phyloP scores from a whole-genome alignment of 2,113 vertebrate genomes.

The Galeopterus variegatus region DNA sequence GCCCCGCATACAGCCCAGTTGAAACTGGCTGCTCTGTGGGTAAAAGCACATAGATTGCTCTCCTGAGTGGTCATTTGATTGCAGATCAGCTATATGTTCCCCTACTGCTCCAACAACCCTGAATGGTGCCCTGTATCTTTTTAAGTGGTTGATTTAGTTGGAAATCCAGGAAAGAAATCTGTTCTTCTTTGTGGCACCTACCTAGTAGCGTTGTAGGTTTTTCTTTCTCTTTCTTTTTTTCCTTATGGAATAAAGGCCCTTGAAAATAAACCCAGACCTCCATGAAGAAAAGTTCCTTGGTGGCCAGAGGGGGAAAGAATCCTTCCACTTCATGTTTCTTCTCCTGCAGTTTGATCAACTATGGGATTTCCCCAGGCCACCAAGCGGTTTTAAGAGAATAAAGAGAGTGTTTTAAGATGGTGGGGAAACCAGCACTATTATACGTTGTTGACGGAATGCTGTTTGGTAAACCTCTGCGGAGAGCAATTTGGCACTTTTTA shows the following conservation, averaged over 20 bases:
- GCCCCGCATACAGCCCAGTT: neutral
- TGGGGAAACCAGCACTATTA: neutral
- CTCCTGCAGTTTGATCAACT: neutral
- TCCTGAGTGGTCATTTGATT: slow-evolving; percentile 75
- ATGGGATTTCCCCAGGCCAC: neutral
- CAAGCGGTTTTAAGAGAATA: neutral
- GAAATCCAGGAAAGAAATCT: slow-evolving; percentile 69
- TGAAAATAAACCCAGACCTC: slow-evolving; percentile 62
- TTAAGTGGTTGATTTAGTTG: slow-evolving; percentile 69
- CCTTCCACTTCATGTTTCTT: neutral
- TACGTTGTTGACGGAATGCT: neutral
- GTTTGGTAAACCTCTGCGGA: neutral
- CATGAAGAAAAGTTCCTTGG: slow-evolving; percentile 47
- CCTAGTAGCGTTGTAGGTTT: neutral
- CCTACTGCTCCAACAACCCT: slow-evolving; percentile 27
- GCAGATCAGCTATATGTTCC: slow-evolving; percentile 15
- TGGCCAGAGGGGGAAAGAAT: neutral
- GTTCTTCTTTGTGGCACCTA: slow-evolving; percentile 48
- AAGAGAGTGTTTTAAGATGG: neutral
- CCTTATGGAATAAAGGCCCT: slow-evolving; percentile 62
- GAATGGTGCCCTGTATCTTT: slow-evolving; percentile 10
- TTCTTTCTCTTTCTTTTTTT: neutral
- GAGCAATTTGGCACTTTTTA: neutral
- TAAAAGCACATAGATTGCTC: slow-evolving; percentile 70
- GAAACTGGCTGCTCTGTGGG: slow-evolving; percentile 65